Base-by-base conservation (phyloP, 2,797 vertebrate species). In the Acrossocheilus wenchowensis region DNA sequence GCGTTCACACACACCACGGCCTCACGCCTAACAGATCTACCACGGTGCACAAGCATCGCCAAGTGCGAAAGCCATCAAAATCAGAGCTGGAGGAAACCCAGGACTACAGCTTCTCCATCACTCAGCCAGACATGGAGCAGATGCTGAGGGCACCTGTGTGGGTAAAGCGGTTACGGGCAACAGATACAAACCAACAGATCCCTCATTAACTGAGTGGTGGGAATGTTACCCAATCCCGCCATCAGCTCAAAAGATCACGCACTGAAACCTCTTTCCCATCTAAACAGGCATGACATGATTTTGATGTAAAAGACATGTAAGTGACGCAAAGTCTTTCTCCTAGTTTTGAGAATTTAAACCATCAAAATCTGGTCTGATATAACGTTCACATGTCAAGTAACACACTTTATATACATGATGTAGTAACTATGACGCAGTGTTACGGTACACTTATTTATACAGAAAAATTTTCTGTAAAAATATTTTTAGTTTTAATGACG, bases 21-120 rank as follows among this genome's bases (percentile, higher is more conserved):
- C 57, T 66, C 81, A 66, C 50, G 30, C 66, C 60, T 54, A 39
- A 87, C 71, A 81, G 26, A 66, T 64, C 64, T 54, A 71, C 75
- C 50, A 34, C 5, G 2, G 77, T 48, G 54, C 17, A 74, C 83
- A 88, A 71, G 78, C 45, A 87, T 82, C 78, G 68, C 4, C 6
- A 48, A 36, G 84, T 26, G 62, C 72, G 41, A 66, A 83, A 81
- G 81, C 43, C 66, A 72, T 60, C 57, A 36, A 52, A 83, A 82
- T 85, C 41, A 34, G 50, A 45, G 74, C 48, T 30, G 66, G 52
- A 50, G 41, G 39, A 62, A 80, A 45, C 19, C 45, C 73, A 68
- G 34, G 21, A 36, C 8, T 52, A 41, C 50, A 23, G 48, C 39
- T 68, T 73, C 52, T 57, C 82, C 41, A 19, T 57, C 82, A 60